Base-by-base conservation (phyloP, 2,113 vertebrate species). In the Zosterops lateralis region DNA sequence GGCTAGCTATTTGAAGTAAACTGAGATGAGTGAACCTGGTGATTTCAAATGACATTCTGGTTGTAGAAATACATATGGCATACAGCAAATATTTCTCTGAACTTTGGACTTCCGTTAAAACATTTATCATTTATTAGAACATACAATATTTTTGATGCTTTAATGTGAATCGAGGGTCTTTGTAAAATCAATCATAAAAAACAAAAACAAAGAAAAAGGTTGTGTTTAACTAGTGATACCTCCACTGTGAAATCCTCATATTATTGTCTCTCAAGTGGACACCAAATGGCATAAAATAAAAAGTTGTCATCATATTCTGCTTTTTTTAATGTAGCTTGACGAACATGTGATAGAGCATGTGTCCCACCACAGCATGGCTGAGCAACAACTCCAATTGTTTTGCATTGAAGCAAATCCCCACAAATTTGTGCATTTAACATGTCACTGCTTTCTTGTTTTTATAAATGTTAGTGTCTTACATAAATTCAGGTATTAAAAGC, bases 1-100 rank as follows among this genome's bases (percentile, higher is more conserved):
- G 93, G 48, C 57, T 86, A 87, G 74, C 84, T 95, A 47, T 95
- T 73, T 92, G 73, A 64, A 64, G 84, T 96, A 76, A 95, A 88
- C 40, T 72, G 57, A 84, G 26, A 40, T 81, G 48, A 26, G 31
- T 89, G 60, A 76, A 76, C 34, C 9, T 65, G 28, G 17, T 53
- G 29, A 89, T 92, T 92, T 81, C 28, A 45, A 72, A 90, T 82
- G 17, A 68, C 61, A 17, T 68, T 79, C 36, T 65, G 12, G 57
- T 66, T 92, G 28, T 61, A 73, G 58, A 81, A 92, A 44, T 66
- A 48, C 21, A 32, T 86, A 14, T 5, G 42, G 19, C 29, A 42
- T 79, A 10, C 8, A 87, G 19, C 20, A 67, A 26, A n/a, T 60
- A 19, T 94, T 84, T 94, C 84, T 71, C 26, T 38, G 50, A 87